Conservation (phyloP, 2,797 vertebrate species). For the Rousettus madagascariensis region DNA sequence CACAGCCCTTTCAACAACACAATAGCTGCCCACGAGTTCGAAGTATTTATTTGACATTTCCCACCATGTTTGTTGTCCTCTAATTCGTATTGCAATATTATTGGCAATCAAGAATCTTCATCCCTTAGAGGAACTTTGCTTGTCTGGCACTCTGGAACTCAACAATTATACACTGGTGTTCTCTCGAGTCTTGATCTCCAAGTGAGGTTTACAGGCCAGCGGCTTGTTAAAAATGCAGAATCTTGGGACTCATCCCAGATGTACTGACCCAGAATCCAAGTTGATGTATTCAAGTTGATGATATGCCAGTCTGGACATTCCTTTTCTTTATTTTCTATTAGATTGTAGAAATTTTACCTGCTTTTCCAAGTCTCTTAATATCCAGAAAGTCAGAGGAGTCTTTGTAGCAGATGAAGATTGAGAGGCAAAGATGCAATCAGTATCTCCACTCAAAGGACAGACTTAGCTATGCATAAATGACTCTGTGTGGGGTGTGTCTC, state of each 20-base stretch:
- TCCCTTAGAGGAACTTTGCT: neutral
- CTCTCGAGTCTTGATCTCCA: neutral
- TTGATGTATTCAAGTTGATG: neutral
- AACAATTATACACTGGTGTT: fast-evolving
- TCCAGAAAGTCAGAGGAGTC: neutral
- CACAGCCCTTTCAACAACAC: fast-evolving
- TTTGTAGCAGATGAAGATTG: neutral
- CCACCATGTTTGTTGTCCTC: fast-evolving
- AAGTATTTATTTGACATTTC: too few species aligned
- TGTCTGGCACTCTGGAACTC: neutral
- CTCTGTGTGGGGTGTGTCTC: fast-evolving
- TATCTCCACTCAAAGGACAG: neutral
- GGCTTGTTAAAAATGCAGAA: neutral
- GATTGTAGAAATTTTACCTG: neutral
- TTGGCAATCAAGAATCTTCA: too few species aligned
- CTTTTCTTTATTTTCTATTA: neutral
- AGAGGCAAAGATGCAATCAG: fast-evolving
- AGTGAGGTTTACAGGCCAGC: fast-evolving
- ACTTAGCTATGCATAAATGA: too few species aligned
- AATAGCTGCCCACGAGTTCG: neutral
- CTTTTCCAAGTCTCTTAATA: neutral
- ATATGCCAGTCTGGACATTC: neutral
- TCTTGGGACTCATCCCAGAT: too few species aligned
- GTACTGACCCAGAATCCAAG: neutral
- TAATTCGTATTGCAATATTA: neutral